Evolutionary conservation across 1,140 invertebrate species (phyloP), one percentile per base, ranked within the genome.

Genomic region (Zaprionus lachaisei): DNA sequence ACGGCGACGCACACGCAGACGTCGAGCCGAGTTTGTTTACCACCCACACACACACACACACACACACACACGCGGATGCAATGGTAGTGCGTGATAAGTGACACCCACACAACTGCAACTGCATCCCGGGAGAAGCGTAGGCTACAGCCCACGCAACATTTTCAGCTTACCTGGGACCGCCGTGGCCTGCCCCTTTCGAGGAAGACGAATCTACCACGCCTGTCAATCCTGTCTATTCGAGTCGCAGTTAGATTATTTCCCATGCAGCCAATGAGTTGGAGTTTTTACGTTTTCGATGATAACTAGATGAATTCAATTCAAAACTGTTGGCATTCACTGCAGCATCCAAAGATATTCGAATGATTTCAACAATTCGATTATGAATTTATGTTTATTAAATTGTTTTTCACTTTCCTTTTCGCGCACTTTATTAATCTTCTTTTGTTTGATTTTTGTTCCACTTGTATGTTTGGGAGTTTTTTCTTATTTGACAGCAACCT

Each of bases 401-500:
- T 41, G n/a, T 9, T 47, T 2, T 47, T n/a, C 37, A 38, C 14
- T 38, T 0, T 17, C n/a, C 20, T 37, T 5, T 4, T 14, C 15
- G 7, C 14, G 7, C 17, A 34, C 31, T 26, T 41, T 26, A 24
- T 38, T 49, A 12, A 31, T 34, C 24, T 60, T 5, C 4, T 61
- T 38, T 44, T 20, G 0, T 63, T 47, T 63, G 65, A 20, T 69
- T 6, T 11, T 24, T 22, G 4, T 55, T 68, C 28, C 55, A 55
- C 17, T 41, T 47, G 5, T 37, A 37, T 62, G 34, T 20, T 57
- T 56, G 15, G 37, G 38, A 37, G 31, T 17, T 22, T 38, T 76
- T 74, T 69, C 72, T 64, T 69, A 77, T 89, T 89, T 64, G 83
- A 83, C 78, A 72, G 62, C 84, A 89, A 87, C 83, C 80, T 85